Conservation (phyloP, 2,113 vertebrate species). For the Pterocles orientalis region DNA sequence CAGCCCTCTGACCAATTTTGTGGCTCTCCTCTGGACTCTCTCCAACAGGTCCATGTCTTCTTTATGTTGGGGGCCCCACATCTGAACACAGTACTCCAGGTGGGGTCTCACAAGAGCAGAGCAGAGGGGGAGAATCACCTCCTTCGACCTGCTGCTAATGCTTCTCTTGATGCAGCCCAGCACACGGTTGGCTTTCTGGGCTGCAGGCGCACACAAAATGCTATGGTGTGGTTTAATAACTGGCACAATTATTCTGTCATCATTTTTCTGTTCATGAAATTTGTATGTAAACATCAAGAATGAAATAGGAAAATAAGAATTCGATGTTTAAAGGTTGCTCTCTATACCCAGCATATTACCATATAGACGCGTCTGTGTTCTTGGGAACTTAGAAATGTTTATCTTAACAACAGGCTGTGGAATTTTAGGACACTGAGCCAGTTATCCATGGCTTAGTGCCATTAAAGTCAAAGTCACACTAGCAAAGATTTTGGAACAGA, state of each 20-base stretch:
- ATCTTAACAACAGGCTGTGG: constrained; percentile 63
- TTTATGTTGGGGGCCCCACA: too few relatives aligned
- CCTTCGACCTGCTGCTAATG: too few relatives aligned
- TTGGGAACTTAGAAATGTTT: constrained; percentile 59
- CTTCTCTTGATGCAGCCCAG: too few relatives aligned
- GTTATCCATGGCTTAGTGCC: constrained; percentile 23
- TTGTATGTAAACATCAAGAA: background rate
- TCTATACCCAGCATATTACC: background rate
- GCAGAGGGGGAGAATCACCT: too few relatives aligned
- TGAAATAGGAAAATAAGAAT: background rate
- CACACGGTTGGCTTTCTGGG: too few relatives aligned
- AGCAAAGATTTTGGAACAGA: background rate
- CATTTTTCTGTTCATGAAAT: background rate
- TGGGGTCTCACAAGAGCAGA: too few relatives aligned
- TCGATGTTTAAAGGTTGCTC: background rate
- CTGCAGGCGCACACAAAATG: background rate
- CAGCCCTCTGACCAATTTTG: too few relatives aligned
- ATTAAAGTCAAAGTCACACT: constrained; percentile 50
- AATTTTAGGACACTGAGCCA: constrained; percentile 50
- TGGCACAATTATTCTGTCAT: background rate
- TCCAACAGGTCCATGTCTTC: too few relatives aligned
- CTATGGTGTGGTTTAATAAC: background rate
- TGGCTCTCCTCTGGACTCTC: too few relatives aligned
- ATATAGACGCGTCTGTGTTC: constrained; percentile 21
- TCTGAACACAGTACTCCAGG: too few relatives aligned